Conservation (phyloP, 2,113 vertebrate genomes). For the Oreamnos americanus region DNA sequence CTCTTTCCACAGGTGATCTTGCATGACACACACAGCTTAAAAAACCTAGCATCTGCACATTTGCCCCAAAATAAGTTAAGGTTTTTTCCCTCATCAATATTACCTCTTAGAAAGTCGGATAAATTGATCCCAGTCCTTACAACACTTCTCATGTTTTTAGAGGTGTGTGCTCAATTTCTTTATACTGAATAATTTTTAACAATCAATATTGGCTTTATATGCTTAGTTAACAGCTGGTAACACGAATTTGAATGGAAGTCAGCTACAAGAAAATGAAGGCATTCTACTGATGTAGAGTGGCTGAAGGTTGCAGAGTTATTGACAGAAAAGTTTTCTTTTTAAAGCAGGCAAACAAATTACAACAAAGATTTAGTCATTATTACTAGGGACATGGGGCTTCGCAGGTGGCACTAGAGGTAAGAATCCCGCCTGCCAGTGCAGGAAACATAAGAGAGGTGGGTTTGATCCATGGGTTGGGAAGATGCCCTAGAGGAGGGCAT, state of each 20-base stretch:
- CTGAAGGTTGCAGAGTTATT: background rate
- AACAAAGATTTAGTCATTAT: background rate
- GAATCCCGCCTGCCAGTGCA: background rate
- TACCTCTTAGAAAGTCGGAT: background rate
- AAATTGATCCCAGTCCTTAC: background rate
- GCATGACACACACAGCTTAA: background rate
- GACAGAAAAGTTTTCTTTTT: background rate
- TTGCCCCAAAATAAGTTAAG: background rate
- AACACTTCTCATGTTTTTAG: background rate
- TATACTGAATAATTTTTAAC: slow-evolving; percentile 7
- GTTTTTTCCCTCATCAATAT: background rate
- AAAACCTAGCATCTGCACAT: background rate
- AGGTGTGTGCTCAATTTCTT: background rate
- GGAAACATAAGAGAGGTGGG: background rate
- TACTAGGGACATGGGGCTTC: background rate
- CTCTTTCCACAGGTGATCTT: background rate
- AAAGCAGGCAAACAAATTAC: background rate
- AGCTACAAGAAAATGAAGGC: background rate
- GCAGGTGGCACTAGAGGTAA: background rate
- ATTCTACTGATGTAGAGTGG: background rate
- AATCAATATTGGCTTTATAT: slow-evolving; percentile 4
- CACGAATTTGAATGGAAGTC: background rate
- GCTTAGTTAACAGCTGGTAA: background rate
- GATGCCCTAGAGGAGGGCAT: background rate
- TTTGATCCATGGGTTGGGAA: background rate